A percentile compares a stretch with the other conserved stretches of the same genome.
phyloP scores from a whole-genome alignment of 37 sponge, comb jelly and placozoan species.

The Chondrosia reniformis region DNA sequence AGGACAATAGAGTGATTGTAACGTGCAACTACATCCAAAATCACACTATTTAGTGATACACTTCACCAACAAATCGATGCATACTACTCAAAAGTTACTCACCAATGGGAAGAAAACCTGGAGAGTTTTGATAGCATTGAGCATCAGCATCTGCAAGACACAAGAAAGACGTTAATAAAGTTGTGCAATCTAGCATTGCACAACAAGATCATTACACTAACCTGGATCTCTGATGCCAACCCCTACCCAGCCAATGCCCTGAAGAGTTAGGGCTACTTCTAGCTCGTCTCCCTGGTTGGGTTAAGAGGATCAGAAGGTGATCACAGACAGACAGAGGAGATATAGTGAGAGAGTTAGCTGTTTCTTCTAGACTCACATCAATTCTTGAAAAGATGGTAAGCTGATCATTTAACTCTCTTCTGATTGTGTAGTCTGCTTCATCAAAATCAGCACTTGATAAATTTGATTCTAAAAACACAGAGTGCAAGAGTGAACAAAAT shows the following conservation, averaged over 20 bases:
- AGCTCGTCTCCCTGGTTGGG: conserved; percentile 24
- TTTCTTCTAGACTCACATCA: conserved; percentile 2
- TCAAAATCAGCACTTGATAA: background rate
- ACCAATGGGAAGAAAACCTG: background rate
- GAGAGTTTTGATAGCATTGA: no score
- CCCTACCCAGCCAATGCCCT: conserved; percentile 50
- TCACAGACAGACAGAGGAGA: background rate
- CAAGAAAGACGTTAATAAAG: background rate
- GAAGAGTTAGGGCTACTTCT: conserved; percentile 39
- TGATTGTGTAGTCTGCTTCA: conserved; percentile 28
- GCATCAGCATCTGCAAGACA: no score
- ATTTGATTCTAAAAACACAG: background rate
- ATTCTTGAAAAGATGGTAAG: conserved; percentile 39
- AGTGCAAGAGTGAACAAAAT: background rate
- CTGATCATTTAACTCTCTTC: conserved; percentile 11
- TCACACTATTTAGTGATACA: no score
- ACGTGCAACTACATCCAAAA: no score
- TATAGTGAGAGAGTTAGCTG: no score
- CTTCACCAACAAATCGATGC: no score
- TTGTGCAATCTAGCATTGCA: background rate
- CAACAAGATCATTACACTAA: background rate
- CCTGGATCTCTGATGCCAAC: conserved; percentile 40
- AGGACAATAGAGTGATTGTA: background rate
- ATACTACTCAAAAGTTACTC: no score
- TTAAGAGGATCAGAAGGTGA: background rate